Conservation (phyloP, 2,888 invertebrate genomes). For the Ischnura elegans region DNA sequence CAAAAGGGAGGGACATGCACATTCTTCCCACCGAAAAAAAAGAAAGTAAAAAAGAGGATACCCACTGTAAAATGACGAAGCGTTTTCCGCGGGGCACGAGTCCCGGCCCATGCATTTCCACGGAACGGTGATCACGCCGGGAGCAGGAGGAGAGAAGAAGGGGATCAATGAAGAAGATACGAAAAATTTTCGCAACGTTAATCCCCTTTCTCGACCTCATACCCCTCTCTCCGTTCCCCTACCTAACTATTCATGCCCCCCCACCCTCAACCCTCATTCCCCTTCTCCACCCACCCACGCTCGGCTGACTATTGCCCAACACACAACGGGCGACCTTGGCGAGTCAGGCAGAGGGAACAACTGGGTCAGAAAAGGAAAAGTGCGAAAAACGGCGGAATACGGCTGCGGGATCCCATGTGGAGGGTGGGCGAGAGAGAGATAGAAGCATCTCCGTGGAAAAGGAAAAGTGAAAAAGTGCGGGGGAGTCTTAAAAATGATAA, state of each 20-base stretch:
- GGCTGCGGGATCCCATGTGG: background rate
- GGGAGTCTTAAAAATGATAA: background rate
- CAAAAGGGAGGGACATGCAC: background rate
- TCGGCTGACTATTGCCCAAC: background rate
- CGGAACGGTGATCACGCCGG: background rate
- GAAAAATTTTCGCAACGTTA: slow-evolving; percentile 44
- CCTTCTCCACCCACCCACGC: background rate
- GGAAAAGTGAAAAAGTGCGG: background rate
- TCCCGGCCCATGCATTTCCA: background rate
- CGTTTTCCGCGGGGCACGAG: background rate
- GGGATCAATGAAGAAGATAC: slow-evolving; percentile 22
- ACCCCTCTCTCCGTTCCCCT: background rate
- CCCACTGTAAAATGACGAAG: background rate
- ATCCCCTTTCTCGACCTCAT: slow-evolving; percentile 29
- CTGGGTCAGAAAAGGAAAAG: slow-evolving; percentile 61
- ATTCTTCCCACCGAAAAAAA: background rate
- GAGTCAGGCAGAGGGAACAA: slow-evolving; percentile 47
- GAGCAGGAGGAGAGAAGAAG: background rate
- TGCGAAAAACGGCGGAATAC: slow-evolving; percentile 51
- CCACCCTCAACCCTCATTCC: background rate
- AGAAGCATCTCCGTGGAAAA: slow-evolving; percentile 24
- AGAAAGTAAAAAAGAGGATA: too few relatives aligned
- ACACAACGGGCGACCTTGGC: background rate
- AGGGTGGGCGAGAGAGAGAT: too few relatives aligned
- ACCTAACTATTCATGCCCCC: too few relatives aligned